Evolutionary conservation across 1,140 invertebrate species (phyloP), one percentile per base, ranked within the genome.

Genomic region (Leucophenga varia): DNA sequence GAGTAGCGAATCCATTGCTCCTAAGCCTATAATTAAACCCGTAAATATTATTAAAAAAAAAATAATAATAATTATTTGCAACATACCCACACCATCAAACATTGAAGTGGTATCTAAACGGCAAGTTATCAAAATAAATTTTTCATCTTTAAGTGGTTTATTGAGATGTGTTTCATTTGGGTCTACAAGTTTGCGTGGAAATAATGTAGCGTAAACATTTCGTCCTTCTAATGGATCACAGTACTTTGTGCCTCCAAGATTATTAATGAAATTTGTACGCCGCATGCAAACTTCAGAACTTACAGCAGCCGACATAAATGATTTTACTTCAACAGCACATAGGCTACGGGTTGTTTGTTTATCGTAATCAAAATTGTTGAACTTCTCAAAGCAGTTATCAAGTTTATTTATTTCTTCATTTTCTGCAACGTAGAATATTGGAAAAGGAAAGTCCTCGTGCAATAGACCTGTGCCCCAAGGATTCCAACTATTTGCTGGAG

Each of bases 221-320:
- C 81, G 77, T 73, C 90, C 90, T 21, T 90, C 89, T 3, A 97
- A 68, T 2, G 92, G 89, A 79, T 95, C 92, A 77, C 94, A 97
- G 50, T 86, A 89, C 68, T 80, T 82, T 8, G 79, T 82, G 37
- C 82, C 76, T 49, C 82, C 81, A 25, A 86, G 72, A 57, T 84
- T 82, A 9, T 82, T 77, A 3, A 79, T 74, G 18, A 78, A 76
- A 30, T 81, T 79, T 1, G 83, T 84, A 19, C 86, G 82, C 10
- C 60, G 53, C 21, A 91, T 81, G 73, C 95, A 97, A 0, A 91
- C 88, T 50, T 85, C 82, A 9, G 89, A 87, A 74, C 93, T 86
- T 1, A 90, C 85, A 5, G 93, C 89, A 2, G 88, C 91, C 72
- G 84, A 87, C 93, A 97, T 97, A 56, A 90, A 88, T 2, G 88